Percentiles rank a stretch among this genome's conserved stretches.
phyloP scores from a whole-genome alignment of 2,888 invertebrate genomes.

The Crematogaster levior region DNA sequence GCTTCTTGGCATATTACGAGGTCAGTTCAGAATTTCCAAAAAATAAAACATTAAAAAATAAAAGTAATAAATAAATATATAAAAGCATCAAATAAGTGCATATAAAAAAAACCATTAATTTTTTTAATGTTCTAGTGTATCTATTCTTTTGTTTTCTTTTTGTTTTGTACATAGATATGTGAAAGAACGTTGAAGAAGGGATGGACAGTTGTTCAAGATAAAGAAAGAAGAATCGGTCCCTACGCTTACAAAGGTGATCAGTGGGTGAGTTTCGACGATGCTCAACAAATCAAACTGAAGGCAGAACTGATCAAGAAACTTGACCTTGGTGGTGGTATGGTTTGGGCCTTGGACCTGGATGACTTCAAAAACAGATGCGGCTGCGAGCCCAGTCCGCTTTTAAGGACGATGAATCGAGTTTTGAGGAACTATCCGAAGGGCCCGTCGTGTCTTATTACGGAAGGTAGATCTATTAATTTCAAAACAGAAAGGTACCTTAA shows the following conservation, averaged over 20 bases:
- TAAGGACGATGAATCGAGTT: constrained; percentile 93
- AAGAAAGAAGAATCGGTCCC: constrained; percentile 94
- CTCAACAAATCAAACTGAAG: constrained; percentile 93
- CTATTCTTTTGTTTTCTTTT: background rate
- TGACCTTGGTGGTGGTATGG: constrained; percentile 94
- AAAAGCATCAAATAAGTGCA: background rate
- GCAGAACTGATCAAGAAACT: constrained; percentile 93
- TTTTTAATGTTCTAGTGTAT: background rate
- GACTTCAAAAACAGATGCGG: constrained; percentile 94
- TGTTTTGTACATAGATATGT: constrained; percentile 89
- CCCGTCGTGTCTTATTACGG: constrained; percentile 88
- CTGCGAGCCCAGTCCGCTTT: constrained; percentile 93
- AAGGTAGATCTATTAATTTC: constrained; percentile 44
- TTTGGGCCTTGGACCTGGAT: constrained; percentile 95
- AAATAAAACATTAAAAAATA: constrained; percentile 11
- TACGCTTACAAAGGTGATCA: constrained; percentile 94
- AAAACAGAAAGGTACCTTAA: background rate
- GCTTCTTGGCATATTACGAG: constrained; percentile 96
- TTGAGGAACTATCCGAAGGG: constrained; percentile 90
- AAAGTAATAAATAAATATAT: background rate
- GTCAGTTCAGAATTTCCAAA: constrained; percentile 85
- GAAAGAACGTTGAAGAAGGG: constrained; percentile 91
- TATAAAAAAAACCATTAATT: background rate
- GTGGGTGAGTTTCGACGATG: constrained; percentile 97
- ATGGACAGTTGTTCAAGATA: constrained; percentile 93